Conservation (phyloP, 2,888 invertebrate species). For the Sinotaia quadrata region DNA sequence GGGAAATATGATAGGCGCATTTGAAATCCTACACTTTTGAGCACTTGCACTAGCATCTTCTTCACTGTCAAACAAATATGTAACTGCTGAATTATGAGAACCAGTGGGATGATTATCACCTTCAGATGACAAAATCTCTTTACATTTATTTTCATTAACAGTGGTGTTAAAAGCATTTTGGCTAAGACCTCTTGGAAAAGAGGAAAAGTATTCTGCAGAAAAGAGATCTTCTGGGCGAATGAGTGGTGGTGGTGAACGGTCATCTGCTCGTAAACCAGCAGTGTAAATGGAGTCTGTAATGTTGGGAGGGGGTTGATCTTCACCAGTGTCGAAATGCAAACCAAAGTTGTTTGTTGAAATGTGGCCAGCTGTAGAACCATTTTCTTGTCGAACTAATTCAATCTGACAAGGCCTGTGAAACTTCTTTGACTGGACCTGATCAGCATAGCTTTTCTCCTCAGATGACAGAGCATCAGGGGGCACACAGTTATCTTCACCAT, state of each 20-base stretch:
- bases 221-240: constrained; percentile 23
- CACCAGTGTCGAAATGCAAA: not conserved
- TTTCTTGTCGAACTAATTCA: not conserved
- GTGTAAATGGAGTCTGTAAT: constrained; percentile 10
- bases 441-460: not conserved
- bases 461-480: not conserved
- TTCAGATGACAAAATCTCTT: not conserved
- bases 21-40: too few relatives aligned
- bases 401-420: too few relatives aligned
- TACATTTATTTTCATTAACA: not conserved
- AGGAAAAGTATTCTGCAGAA: constrained; percentile 15
- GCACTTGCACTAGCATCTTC: not conserved
- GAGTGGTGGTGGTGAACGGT: constrained; percentile 19
- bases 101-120: not conserved
- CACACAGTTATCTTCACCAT: not conserved
- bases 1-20: too few relatives aligned
- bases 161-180: not conserved
- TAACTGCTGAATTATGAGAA: too few relatives aligned
- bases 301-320: constrained; percentile 12
- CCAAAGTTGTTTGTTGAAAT: not conserved
- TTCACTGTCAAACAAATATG: too few relatives aligned
- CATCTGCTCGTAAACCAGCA: constrained; percentile 12
- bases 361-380: not conserved
- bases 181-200: not conserved
- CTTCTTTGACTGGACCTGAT: too few relatives aligned